A percentile compares a stretch with the other conserved stretches of the same genome.
Evolutionary conservation across 37 sponge, comb jelly and placozoan genomes (phyloP).

Genomic region (Ianthella basta): DNA sequence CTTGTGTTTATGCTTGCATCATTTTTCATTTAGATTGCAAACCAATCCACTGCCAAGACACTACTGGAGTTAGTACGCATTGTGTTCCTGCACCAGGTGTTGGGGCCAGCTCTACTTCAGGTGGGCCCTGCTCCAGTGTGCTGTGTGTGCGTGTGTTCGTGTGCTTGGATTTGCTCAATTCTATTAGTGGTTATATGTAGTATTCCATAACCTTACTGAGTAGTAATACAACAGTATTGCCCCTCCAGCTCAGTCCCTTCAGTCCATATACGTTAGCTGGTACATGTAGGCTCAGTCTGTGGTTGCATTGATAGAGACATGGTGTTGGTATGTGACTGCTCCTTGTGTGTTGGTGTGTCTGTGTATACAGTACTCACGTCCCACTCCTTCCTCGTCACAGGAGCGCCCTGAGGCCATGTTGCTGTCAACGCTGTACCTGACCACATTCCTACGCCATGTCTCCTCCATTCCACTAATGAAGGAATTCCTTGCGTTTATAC

Average conservation of each 20-base stretch:
- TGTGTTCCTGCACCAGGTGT: conserved; percentile 76
- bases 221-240: too few relatives aligned
- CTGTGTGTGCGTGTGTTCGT: not conserved
- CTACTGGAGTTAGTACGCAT: conserved; percentile 54
- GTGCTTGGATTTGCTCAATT: not conserved
- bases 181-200: not conserved
- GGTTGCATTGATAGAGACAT: too few relatives aligned
- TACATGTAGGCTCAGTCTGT: too few relatives aligned
- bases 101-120: conserved; percentile 81
- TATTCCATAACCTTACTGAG: too few relatives aligned
- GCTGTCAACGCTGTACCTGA: conserved; percentile 70
- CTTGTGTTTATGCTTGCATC: not conserved
- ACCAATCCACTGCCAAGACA: conserved; percentile 25
- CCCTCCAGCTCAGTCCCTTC: too few relatives aligned
- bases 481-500: conserved; percentile 58
- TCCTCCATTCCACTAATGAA: conserved; percentile 62
- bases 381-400: conserved; percentile 34
- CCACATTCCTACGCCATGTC: conserved; percentile 62
- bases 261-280: too few relatives aligned
- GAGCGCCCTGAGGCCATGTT: conserved; percentile 34
- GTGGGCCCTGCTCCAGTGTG: conserved; percentile 22
- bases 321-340: not conserved
- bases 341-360: not conserved
- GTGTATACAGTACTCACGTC: too few relatives aligned
- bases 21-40: not conserved